A percentile compares a stretch with the other conserved stretches of the same genome.
These are phyloP conservation scores for Heteronetta atricapilla DNA, from an alignment of 2,113 vertebrate genomes.

Conservation along the genomic window DNA sequence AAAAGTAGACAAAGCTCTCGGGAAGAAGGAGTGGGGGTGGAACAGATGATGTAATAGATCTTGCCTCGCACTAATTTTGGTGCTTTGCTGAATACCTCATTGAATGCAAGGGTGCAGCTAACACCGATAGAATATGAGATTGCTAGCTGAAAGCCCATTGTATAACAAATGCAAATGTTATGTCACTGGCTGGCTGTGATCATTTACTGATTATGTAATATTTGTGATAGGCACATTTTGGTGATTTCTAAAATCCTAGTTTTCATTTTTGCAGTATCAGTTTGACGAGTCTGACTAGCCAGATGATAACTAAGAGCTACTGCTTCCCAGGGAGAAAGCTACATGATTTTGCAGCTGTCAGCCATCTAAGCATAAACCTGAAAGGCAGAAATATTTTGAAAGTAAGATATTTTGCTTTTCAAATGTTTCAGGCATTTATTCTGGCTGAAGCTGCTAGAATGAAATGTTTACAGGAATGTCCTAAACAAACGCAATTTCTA, in stretches of 20 bases:
- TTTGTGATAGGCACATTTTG: not conserved
- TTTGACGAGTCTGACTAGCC: not conserved
- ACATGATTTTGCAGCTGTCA: not conserved
- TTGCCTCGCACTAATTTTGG: constrained; percentile 26
- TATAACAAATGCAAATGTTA: constrained; percentile 36
- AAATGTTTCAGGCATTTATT: not conserved
- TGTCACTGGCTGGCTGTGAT: not conserved
- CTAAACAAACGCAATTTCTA: not conserved
- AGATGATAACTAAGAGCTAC: not conserved
- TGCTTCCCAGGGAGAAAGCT: not conserved
- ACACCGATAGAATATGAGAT: not conserved
- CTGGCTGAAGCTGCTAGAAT: not conserved
- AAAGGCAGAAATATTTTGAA: constrained; percentile 3
- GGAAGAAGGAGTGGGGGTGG: not conserved
- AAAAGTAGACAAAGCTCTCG: constrained; percentile 13
- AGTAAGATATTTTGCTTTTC: not conserved
- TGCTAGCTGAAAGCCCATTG: not conserved
- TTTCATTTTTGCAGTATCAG: not conserved
- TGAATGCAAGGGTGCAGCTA: constrained; percentile 11
- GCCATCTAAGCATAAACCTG: not conserved
- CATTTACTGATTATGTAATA: not conserved
- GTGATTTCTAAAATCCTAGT: not conserved
- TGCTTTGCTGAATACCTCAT: constrained; percentile 1
- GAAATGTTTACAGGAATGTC: not conserved
- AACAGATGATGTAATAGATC: not conserved